Base-by-base conservation (phyloP, 2,888 invertebrate species). In the Pyrocoelia pectoralis region DNA sequence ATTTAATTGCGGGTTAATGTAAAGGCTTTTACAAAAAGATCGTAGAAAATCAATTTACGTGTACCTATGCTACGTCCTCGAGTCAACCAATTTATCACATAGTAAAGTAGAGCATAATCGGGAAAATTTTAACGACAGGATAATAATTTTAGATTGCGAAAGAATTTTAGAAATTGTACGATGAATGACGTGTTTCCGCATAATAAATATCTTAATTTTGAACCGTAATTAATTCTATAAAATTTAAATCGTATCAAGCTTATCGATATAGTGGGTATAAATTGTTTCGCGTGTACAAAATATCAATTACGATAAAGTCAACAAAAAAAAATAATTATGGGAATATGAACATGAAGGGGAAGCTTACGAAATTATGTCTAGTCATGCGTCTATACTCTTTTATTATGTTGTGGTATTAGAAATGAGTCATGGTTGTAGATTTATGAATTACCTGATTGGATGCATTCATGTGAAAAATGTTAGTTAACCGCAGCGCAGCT, bases 391-490 rank as follows among this genome's bases (percentile, higher is more conserved):
- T 29, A 61, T 50, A 48, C 55, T 55, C 33, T 49, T 56, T 57
- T 50, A 57, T 56, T 57, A 51, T 59, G 55, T 55, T 49, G 60
- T 66, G 66, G 62, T 71, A 70, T 61, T 71, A 72, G 71, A 65
- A 72, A 70, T 74, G 73, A 74, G 71, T 74, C 73, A 74, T 72
- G 72, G 71, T 70, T 65, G 64, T 65, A 58, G 63, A 68, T 66
- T 68, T 57, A 56, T 68, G 67, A 66, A 69, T 70, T 70, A 68
- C 68, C 69, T 73, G 74, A 74, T 74, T 73, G 72, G 71, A 67
- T 68, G 72, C 74, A 72, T 72, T 74, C 72, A 73, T 70, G 72
- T 73, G 72, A 69, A 68, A 73, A 74, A 70, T 71, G 70, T 70
- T 70, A 69, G 71, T 67, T 61, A 24, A 67, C 68, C 67, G 68